phyloP scores from a whole-genome alignment of 2,888 invertebrate species.

The Drosophila leonis region DNA sequence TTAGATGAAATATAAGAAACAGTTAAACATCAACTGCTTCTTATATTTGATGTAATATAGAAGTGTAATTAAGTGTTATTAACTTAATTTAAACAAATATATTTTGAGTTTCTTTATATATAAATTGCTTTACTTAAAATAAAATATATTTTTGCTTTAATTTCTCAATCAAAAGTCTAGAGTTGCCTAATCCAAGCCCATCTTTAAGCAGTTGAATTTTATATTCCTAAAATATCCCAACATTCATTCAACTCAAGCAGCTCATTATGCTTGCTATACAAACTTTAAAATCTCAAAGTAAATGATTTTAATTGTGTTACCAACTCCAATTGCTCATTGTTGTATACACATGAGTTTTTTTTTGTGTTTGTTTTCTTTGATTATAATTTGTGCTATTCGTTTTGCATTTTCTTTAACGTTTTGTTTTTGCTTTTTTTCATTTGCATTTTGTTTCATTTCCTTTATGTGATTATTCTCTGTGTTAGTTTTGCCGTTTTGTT shows the following conservation, averaged over 20 bases:
- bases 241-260: background rate
- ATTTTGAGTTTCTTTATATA: no score
- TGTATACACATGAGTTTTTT: constrained; percentile 28
- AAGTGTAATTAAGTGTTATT: no score
- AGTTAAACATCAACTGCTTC: no score
- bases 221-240: background rate
- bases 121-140: no score
- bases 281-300: constrained; percentile 4
- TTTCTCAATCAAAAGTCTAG: background rate
- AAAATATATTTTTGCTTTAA: no score
- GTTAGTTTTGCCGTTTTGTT: constrained; percentile 49
- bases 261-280: background rate
- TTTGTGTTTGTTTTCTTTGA: constrained; percentile 47
- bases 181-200: background rate
- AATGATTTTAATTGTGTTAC: constrained; percentile 39
- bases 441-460: constrained; percentile 42
- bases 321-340: constrained; percentile 11
- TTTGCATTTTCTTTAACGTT: constrained; percentile 41
- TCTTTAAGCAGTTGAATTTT: background rate
- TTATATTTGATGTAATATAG: no score
- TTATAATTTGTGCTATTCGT: constrained; percentile 51
- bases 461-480: constrained; percentile 45
- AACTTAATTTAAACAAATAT: no score
- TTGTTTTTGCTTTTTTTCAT: constrained; percentile 32
- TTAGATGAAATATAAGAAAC: no score